Base-by-base conservation (phyloP, 1,140 invertebrate genomes). In the Drosophila nigrodunni region DNA sequence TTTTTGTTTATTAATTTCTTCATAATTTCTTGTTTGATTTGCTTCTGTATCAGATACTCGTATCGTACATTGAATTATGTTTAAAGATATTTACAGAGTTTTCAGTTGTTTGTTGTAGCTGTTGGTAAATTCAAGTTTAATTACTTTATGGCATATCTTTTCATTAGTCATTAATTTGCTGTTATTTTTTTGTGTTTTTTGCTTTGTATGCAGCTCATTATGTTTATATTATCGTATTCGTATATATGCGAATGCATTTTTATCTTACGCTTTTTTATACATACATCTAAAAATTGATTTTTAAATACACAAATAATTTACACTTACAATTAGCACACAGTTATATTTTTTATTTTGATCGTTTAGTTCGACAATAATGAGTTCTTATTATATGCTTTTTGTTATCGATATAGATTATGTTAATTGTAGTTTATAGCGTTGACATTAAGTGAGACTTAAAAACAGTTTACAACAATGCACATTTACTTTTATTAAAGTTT, bases 261-360 rank as follows among this genome's bases (percentile, higher is more conserved):
- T 59, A 58, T 62, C 11, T 73, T 72, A 70, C 13, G 10, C 44
- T 50, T 47, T 71, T 77, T 30, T 30, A 30, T 30, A 30, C 25
- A 72, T 83, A 87, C 79, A 83, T 64, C 83, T 83, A 87, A 83
- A 88, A 88, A 82, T 88, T 74, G 80, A 77, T 70, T 77, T 88
- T 87, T 83, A 83, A 87, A 88, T 88, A 88, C 83, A 88, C 83
- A 87, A 83, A 87, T 87, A 87, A 83, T 87, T 87, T 87, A 87
- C 83, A 87, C 83, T 87, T 87, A 87, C 60, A 64, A 74, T 88
- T 87, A 87, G 77, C 83, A 88, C 80, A 88, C 77, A 78, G 64
- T 73, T 75, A 70, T 62, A 34, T 72, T 50, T 78, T 64, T 65
- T 68, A n/a, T 44, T 9, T 61, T 34, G 59, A 61, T 59, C 57